Conservation (phyloP, 53 echinoderm and acorn worm species). For the Actinopyga echinites region DNA sequence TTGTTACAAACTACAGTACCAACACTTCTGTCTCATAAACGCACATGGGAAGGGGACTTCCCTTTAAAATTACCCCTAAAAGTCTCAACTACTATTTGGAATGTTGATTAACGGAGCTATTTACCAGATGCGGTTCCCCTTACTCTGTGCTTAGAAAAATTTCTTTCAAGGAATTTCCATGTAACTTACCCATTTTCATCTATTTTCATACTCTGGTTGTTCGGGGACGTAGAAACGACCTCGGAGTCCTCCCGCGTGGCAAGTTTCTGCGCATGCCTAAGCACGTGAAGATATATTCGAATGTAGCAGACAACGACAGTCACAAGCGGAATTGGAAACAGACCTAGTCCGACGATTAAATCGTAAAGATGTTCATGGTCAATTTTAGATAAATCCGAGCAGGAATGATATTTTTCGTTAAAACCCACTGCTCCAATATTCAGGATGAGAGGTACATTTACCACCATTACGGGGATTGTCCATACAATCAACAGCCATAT, state of each 20-base stretch:
- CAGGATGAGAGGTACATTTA: constrained; percentile 67
- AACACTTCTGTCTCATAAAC: too few species aligned
- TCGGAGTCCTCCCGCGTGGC: constrained; percentile 30
- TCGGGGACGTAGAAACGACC: constrained; percentile 18
- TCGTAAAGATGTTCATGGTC: constrained; percentile 69
- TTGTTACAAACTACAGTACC: too few species aligned
- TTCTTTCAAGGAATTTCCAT: too few species aligned
- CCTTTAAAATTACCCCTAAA: too few species aligned
- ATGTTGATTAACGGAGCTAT: too few species aligned
- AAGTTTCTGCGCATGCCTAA: constrained; percentile 59
- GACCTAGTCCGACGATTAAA: constrained; percentile 67
- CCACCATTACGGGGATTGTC: constrained; percentile 69
- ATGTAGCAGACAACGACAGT: constrained; percentile 79
- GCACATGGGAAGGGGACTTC: too few species aligned
- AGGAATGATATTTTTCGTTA: constrained; percentile 77
- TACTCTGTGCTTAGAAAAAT: too few species aligned
- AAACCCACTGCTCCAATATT: constrained; percentile 78
- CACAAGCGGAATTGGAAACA: constrained; percentile 82
- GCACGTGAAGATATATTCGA: constrained; percentile 64
- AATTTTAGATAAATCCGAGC: constrained; percentile 61
- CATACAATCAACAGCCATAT: constrained; percentile 65
- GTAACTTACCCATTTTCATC: constrained; percentile 36
- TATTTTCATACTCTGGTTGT: constrained; percentile 30
- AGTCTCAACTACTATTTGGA: too few species aligned
- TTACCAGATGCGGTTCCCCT: too few species aligned